phyloP scores from a whole-genome alignment of 92 coral and sea anemone genomes.

The Paramuricea clavata region DNA sequence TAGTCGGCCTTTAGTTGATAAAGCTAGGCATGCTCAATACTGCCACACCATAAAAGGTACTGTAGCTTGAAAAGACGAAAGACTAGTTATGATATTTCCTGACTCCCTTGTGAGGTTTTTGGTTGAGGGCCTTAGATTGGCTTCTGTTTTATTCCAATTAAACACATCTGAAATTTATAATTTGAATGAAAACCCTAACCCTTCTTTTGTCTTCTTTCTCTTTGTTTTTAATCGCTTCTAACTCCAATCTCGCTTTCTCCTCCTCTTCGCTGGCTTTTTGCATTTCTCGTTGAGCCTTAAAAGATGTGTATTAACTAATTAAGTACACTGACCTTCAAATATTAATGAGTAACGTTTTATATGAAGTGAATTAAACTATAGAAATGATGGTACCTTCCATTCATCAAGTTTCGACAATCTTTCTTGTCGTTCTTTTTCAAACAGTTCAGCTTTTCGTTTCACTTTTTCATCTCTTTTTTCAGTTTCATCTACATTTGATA shows the following conservation, averaged over 20 bases:
- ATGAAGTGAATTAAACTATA: no score
- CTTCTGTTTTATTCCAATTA: no score
- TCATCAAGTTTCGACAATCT: conserved; percentile 80
- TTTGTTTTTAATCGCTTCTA: conserved; percentile 78
- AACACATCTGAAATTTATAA: no score
- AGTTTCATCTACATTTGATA: conserved; percentile 71
- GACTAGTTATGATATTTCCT: no score
- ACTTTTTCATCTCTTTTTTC: conserved; percentile 74
- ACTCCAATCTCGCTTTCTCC: conserved; percentile 67
- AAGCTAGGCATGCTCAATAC: no score
- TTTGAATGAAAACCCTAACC: conserved; percentile 76
- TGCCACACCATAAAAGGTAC: no score
- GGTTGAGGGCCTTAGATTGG: no score
- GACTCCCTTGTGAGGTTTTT: no score
- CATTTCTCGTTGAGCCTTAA: conserved; percentile 79
- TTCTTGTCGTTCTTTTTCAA: conserved; percentile 86
- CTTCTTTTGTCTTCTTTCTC: conserved; percentile 90
- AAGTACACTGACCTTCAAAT: not conserved
- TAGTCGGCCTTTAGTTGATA: no score
- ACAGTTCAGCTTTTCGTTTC: conserved; percentile 76
- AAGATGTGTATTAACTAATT: not conserved
- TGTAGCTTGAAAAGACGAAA: no score
- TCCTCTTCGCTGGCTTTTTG: conserved; percentile 83
- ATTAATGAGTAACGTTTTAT: not conserved
- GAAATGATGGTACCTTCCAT: conserved; percentile 76